Percentiles rank a stretch among this genome's conserved stretches.
Evolutionary conservation across 2,888 invertebrate genomes (phyloP).

Genomic region (Aphelenchoides bicaudatus): DNA sequence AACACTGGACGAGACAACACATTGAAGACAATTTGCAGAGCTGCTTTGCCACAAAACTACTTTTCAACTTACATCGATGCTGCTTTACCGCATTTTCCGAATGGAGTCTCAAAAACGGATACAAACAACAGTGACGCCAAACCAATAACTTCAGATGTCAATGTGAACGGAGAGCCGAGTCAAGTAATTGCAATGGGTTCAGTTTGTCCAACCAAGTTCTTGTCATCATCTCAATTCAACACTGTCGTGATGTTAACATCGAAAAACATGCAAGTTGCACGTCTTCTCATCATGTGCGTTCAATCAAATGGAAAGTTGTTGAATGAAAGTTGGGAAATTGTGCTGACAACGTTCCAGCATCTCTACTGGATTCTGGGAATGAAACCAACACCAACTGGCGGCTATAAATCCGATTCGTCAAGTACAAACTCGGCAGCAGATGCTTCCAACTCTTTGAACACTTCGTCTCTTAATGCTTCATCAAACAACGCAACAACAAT

Average conservation of each 20-base stretch:
- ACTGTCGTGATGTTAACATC: conserved; percentile 93
- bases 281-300: conserved; percentile 80
- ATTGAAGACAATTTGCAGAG: conserved; percentile 87
- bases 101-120: neutral
- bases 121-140: neutral
- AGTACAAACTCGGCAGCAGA: conserved; percentile 39
- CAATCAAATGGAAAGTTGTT: conserved; percentile 86
- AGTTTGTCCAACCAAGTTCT: conserved; percentile 70
- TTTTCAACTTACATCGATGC: conserved; percentile 24
- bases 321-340: conserved; percentile 90
- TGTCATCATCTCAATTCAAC: conserved; percentile 69
- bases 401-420: conserved; percentile 65
- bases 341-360: conserved; percentile 82
- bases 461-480: conserved; percentile 23
- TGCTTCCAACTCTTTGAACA: conserved; percentile 8
- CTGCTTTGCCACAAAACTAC: conserved; percentile 73
- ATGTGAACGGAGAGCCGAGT: conserved; percentile 23
- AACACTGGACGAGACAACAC: conserved; percentile 83
- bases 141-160: neutral
- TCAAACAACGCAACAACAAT: conserved; percentile 63
- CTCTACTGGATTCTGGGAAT: conserved; percentile 88
- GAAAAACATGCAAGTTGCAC: conserved; percentile 93
- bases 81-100: neutral
- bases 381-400: conserved; percentile 88
- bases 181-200: conserved; percentile 97